Evolutionary conservation across 2,888 invertebrate genomes (phyloP), one percentile per base, ranked within the genome.

Genomic region (Caenorhabditis macrosperma): DNA sequence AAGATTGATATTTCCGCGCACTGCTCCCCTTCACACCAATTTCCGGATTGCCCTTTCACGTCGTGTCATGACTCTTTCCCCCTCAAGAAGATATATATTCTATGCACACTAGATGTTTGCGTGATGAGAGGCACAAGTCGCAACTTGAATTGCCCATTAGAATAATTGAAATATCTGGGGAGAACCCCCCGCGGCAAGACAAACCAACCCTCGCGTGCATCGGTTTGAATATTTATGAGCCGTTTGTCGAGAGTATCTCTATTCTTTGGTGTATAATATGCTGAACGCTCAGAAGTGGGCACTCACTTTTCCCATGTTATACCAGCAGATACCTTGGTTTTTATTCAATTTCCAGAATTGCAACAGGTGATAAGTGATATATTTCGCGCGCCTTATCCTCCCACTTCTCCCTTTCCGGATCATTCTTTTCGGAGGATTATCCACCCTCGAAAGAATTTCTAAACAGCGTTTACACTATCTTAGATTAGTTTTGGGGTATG

Each of bases 221-320:
- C 52, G 9, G 44, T n/a, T 48, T 57, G 67, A 67, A 67, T 67
- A 67, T 67, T 67, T 67, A 67, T 67, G 67, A 67, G 67, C 46
- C 67, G 48, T 46, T 57, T 67, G 57, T 67, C 46, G 46, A 44
- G 52, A 52, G 26, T 52, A 52, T 52, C 26, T 52, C 22, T 17
- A 20, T 46, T 46, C 20, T 15, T 6, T 15, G 9, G 3, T 12
- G 38, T 12, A 38, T 38, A 10, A 9, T 12, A 9, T 38, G 15
- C 38, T 9, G 38, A 38, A 38, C 38, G 38, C 15, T 15, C n/a
- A n/a, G n/a, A n/a, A n/a, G n/a, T n/a, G n/a, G n/a, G n/a, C 10
- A 33, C 33, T 33, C 33, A 33, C 33, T 33, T 33, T 33, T 33
- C 33, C 10, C n/a, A n/a, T n/a, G n/a, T n/a, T n/a, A n/a, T n/a